Evolutionary conservation across 2,113 vertebrate genomes (phyloP).

Genomic region (Brachypteracias leptosomus): DNA sequence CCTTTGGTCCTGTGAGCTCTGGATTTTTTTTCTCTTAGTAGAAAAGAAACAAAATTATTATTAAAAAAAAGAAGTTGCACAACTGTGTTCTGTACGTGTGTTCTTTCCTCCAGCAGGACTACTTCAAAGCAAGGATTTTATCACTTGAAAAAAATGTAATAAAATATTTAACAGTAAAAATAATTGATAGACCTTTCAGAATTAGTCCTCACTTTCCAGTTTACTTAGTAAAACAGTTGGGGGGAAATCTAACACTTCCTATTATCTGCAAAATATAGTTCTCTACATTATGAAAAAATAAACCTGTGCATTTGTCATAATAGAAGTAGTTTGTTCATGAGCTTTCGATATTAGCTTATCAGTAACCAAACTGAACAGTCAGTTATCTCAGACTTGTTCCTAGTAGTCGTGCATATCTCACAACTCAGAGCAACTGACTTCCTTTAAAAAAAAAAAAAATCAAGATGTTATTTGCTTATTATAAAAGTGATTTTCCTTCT

Average conservation of each 20-base stretch:
- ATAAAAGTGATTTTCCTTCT: background rate
- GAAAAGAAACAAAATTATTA: background rate
- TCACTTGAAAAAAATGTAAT: background rate
- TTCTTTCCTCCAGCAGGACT: background rate
- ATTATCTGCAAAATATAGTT: background rate
- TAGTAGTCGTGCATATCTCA: background rate
- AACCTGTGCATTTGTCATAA: background rate
- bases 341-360: background rate
- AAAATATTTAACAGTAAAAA: background rate
- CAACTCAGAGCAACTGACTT: background rate
- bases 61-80: background rate
- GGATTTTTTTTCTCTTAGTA: background rate
- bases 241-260: background rate
- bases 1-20: background rate
- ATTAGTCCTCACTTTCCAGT: background rate
- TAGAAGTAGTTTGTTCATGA: background rate
- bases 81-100: background rate
- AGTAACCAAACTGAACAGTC: background rate
- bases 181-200: background rate
- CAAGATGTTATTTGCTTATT: background rate
- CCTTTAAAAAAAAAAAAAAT: background rate
- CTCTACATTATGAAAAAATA: background rate
- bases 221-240: background rate
- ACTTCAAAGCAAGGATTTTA: background rate
- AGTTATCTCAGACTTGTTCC: background rate